These are phyloP conservation scores for Caenorhabditis sinica DNA, from an alignment of 2,888 invertebrate genomes.

Conservation along the genomic window DNA sequence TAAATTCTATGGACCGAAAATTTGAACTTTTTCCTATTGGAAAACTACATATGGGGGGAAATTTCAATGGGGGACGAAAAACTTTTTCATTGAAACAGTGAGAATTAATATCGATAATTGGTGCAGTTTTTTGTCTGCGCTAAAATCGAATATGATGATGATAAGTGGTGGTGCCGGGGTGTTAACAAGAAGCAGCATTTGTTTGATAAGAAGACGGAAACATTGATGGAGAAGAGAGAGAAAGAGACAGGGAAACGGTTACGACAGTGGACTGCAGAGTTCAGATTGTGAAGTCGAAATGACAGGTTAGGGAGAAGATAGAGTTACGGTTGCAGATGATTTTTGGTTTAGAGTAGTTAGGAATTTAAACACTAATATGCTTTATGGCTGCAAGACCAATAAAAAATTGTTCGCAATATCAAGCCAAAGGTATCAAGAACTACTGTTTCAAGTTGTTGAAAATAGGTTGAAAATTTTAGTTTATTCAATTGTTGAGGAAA, in stretches of 20 bases:
- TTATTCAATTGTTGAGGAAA: too few relatives aligned
- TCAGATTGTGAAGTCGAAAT: constrained; percentile 19
- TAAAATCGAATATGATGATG: constrained; percentile 11
- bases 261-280: constrained; percentile 4
- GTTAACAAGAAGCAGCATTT: constrained; percentile 5
- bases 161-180: background rate
- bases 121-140: constrained; percentile 11
- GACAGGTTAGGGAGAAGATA: background rate
- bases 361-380: too few relatives aligned
- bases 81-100: background rate
- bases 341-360: background rate
- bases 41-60: background rate
- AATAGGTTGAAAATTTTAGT: too few relatives aligned
- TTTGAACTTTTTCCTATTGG: too few relatives aligned
- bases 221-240: background rate
- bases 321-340: background rate
- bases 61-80: background rate
- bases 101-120: constrained; percentile 21
- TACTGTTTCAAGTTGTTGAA: too few relatives aligned
- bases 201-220: background rate
- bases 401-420: too few relatives aligned
- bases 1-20: background rate
- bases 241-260: background rate
- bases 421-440: too few relatives aligned
- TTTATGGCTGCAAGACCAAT: too few relatives aligned